Evolutionary conservation across 2,113 vertebrate species (phyloP), one percentile per base, ranked within the genome.

Genomic region (Nothoprocta perdicaria): DNA sequence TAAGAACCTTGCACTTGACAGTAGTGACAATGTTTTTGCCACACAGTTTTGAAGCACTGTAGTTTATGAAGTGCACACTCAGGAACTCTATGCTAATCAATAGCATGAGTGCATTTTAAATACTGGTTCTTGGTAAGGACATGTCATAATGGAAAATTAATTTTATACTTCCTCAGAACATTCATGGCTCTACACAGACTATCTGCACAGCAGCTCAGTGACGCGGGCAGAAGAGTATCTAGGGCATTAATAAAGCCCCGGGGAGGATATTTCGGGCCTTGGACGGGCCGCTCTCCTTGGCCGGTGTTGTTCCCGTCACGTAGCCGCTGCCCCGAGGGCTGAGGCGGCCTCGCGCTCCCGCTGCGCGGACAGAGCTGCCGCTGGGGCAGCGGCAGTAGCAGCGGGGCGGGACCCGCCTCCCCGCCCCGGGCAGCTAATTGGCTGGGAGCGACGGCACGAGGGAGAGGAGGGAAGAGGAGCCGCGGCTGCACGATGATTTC

Each of bases 101-200:
- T 2, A 31, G 18, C 14, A 10, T 15, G 0, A 60, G 58, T 21
- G 12, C 0, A 10, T 2, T 24, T 16, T 3, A 5, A 48, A 2
- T n/a, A 21, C 24, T 3, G 2, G 4, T 6, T 1, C 10, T 0
- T 14, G 0, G 4, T 14, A 3, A 9, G 8, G 1, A 0, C 11
- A 21, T 1, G 0, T 0, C n/a, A 10, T 4, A 27, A 46, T 3
- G 8, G 3, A 17, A 3, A 53, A 5, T 40, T 2, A 13, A 22
- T 22, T 22, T 22, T 22, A 48, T 23, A 48, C 9, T 48, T 48
- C 48, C 48, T 48, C 4, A 21, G 19, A 24, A 15, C 10, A 23
- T n/a, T 0, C 3, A 14, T 2, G 31, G 16, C 2, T 3, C 26
- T 4, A 13, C 0, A 17, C 6, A 10, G 19, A 19, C 24, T 14